Base-by-base conservation (phyloP, 1,140 invertebrate genomes). In the Mamestra configurata region DNA sequence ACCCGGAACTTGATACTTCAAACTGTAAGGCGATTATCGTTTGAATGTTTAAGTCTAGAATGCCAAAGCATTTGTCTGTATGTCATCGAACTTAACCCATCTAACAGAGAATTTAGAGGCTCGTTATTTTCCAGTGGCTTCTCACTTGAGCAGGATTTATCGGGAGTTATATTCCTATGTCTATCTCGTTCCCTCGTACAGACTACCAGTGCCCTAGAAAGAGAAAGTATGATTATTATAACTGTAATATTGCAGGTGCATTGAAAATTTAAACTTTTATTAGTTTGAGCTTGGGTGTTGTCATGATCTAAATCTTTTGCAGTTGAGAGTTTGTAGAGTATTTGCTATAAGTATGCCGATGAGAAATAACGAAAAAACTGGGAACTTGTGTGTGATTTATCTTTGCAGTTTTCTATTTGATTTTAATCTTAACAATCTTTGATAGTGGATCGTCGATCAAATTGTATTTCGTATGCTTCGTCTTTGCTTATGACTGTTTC, bases 51-150 rank as follows among this genome's bases (percentile, higher is more conserved):
- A 20, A 53, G 18, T 6, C 4, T 4, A 35, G 57, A 35, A 37
- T 8, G 31, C 4, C 27, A 40, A 49, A 68, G 6, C 13, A 27
- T 11, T 68, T 24, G 8, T 24, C 40, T 20, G 64, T 68, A 68
- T 68, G 64, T 46, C 18, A 22, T 24, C 64, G 40, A 55, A 5
- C 76, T 57, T 27, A 53, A 55, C 64, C 27, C 46, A 66, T 68
- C 46, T 77, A 46, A 27, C 43, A 35, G 61, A 55, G 64, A 78
- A 78, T 78, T 78, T 78, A 78, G 61, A 43, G n/a, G 49, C 46
- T 78, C 76, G 76, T 78, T 78, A 78, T 78, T 70, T 78, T 78
- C 76, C 31, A 78, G 64, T 78, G 76, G 46, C 22, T 49, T 68
- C 64, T 68, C 64, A 68, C 24, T 78, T 78, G 55, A 78, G 37